Evolutionary conservation across 2,113 vertebrate genomes (phyloP).

Genomic region (Alethe diademata): DNA sequence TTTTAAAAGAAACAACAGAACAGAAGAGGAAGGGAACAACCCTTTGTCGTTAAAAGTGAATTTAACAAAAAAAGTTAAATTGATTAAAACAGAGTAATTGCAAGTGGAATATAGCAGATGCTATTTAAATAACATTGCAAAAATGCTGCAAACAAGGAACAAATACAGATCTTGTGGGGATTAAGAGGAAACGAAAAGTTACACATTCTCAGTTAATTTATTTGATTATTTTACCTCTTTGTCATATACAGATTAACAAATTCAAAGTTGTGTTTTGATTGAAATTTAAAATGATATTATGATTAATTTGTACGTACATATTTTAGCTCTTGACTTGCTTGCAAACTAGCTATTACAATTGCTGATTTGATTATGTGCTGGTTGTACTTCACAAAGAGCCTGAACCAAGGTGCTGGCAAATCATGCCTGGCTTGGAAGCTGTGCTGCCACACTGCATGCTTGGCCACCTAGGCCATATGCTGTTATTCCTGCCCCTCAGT

Average conservation of each 20-base stretch:
- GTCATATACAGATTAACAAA: conserved; percentile 4
- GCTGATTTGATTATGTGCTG: not conserved
- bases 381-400: not conserved
- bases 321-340: conserved; percentile 41
- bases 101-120: conserved; percentile 38
- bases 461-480: not conserved
- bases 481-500: not conserved
- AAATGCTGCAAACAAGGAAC: conserved; percentile 1
- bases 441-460: not conserved
- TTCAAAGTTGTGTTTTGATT: conserved; percentile 9
- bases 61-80: not conserved
- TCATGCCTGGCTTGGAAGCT: not conserved
- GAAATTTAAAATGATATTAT: not conserved
- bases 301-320: not conserved
- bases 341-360: conserved; percentile 14
- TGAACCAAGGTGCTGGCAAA: not conserved
- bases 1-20: not conserved
- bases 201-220: not conserved
- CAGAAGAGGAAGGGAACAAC: not conserved
- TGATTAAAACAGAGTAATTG: not conserved
- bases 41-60: not conserved
- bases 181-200: not conserved
- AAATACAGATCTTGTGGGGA: not conserved
- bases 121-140: conserved; percentile 26
- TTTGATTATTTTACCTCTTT: conserved; percentile 21